Base-by-base conservation (phyloP, 2,113 vertebrate genomes). In the Corythaeola cristata region DNA sequence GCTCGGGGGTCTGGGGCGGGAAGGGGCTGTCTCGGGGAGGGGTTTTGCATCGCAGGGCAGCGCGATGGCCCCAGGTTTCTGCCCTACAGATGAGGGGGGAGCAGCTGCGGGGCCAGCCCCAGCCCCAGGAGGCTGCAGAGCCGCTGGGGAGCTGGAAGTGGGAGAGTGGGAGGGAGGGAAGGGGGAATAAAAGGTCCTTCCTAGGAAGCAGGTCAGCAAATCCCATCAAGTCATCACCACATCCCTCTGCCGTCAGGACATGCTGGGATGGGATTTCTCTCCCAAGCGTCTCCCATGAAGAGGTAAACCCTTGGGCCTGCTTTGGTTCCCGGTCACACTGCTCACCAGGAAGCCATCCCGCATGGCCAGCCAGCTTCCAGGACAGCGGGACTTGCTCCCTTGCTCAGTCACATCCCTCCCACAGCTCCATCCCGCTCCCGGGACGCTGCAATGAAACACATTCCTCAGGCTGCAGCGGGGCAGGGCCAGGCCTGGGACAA, bases 361-460 rank as follows among this genome's bases (percentile, higher is more conserved):
- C 14, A 9, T 22, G 2, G 1, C 44, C 78, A 78, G 35, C 6
- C 10, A 7, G 7, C 23, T 49, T 49, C 32, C 2, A 37, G 78
- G 71, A 79, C 41, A 44, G 9, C 56, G n/a, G 7, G 2, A 16
- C 56, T 76, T 1, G 0, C 35, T 84, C 85, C 19, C 80, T 39
- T 39, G 45, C 74, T 52, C 39, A 2, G 55, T 24, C 53, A 56
- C 63, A 77, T 81, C 87, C 68, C 76, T 80, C 56, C 66, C 56
- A 23, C 15, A 21, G 32, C 88, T 74, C 27, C 1, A 0, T 69
- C 81, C 66, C 1, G 8, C 60, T 58, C 37, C 26, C 0, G 0
- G 47, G 71, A 82, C 3, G 0, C 30, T 15, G 64, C 20, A 0
- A 13, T 69, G 83, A 81, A 91, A 81, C 64, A 53, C 85, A 81